Conservation (phyloP, 2,113 vertebrate genomes). For the Limnothrissa miodon region DNA sequence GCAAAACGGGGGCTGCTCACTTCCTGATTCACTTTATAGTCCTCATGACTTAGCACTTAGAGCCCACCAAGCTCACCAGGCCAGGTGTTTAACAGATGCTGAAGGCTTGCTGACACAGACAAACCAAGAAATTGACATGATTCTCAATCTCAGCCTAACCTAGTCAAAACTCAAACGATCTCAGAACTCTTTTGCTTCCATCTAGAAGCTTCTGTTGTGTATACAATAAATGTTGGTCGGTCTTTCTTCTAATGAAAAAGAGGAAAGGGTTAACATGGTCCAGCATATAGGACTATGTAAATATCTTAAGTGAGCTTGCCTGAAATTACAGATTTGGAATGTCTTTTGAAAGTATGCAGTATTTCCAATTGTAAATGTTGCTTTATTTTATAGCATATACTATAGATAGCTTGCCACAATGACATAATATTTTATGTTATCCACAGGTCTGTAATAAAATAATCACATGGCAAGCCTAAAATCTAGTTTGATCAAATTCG, state of each 20-base stretch:
- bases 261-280: background rate
- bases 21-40: conserved; percentile 61
- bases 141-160: background rate
- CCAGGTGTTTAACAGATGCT: conserved; percentile 65
- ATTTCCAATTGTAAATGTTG: background rate
- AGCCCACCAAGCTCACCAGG: conserved; percentile 22
- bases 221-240: background rate
- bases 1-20: conserved; percentile 44
- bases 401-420: background rate
- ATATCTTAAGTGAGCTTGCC: background rate
- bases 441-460: background rate
- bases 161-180: background rate
- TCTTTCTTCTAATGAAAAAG: background rate
- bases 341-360: background rate
- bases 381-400: background rate
- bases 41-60: conserved; percentile 52
- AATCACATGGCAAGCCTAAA: background rate
- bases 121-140: conserved; percentile 4
- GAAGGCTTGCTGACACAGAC: conserved; percentile 49
- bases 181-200: background rate
- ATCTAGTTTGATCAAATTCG: background rate
- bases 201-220: background rate
- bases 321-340: background rate
- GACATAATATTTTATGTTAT: background rate
- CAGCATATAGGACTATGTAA: background rate